phyloP scores from a whole-genome alignment of 2,888 invertebrate species.

The Dione vanillae region DNA sequence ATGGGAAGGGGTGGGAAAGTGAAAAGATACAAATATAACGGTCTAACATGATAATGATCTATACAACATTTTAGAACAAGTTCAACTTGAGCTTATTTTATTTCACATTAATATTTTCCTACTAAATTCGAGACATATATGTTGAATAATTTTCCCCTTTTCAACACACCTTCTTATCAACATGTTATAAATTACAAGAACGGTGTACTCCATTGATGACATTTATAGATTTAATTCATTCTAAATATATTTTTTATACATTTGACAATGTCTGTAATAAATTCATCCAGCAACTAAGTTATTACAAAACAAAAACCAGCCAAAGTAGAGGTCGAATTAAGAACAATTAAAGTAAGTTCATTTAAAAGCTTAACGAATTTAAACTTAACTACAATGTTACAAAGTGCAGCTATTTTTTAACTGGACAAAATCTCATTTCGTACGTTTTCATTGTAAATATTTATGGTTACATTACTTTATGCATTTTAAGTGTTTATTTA shows the following conservation, averaged over 20 bases:
- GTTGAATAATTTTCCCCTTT: no score
- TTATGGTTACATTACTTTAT: background rate
- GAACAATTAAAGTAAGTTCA: conserved; percentile 16
- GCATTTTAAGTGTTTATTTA: background rate
- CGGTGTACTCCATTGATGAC: no score
- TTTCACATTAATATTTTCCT: no score
- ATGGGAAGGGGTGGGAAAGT: conserved; percentile 14
- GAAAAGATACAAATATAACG: background rate
- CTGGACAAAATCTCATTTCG: conserved; percentile 12
- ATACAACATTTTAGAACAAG: background rate
- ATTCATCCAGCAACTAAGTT: background rate
- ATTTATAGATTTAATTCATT: no score
- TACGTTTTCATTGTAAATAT: background rate
- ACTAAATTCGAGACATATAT: no score
- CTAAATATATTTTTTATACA: no score
- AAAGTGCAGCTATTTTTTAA: conserved; percentile 19
- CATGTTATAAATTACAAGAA: no score
- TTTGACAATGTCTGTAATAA: background rate
- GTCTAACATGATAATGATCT: conserved; percentile 2
- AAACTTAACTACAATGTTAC: conserved; percentile 13
- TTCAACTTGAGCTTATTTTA: background rate
- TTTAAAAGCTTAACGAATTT: conserved; percentile 20
- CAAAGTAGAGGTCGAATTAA: conserved; percentile 13
- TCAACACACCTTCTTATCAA: no score
- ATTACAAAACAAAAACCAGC: background rate